Evolutionary conservation across 2,888 invertebrate genomes (phyloP), one percentile per base, ranked within the genome.

Genomic region (Macaria notata): DNA sequence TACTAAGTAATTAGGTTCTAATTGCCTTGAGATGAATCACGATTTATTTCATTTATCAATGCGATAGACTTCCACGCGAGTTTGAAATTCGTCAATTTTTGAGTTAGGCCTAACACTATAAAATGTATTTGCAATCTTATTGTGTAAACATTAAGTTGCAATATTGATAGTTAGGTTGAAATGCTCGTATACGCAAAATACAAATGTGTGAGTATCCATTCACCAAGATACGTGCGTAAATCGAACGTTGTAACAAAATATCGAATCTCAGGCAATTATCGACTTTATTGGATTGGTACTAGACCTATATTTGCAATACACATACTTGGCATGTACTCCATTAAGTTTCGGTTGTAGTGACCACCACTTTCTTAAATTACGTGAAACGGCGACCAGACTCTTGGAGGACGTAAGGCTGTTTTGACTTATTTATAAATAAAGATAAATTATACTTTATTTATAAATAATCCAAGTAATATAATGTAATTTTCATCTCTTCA

Each of bases 191-290:
- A 62, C 63, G 60, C 4, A 49, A 56, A 19, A 47, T 64, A 41
- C 50, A 62, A 58, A 63, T 70, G 78, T 80, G 78, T 75, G 74
- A 59, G 76, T 78, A 64, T 68, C 83, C 82, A 82, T 83, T 83
- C 83, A 74, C 81, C 68, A 61, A 65, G 49, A 46, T 56, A 52
- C 43, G 51, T 57, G 59, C 62, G 65, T 67, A 63, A 67, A 62
- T 67, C 61, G 62, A 63, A 45, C 9, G 54, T 36, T 62, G 50
- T 54, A 67, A 62, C 42, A 47, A 49, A 47, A 30, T 49, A 31
- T 38, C n/a, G 9, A 31, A 3, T 6, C n/a, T 7, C 55, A 69
- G n/a, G 43, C 29, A 33, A 73, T 58, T 61, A 49, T 59, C 3
- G 19, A 41, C 57, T 57, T 52, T 64, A 68, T 6, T 0, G 0